Percentiles rank a stretch among this genome's conserved stretches.
These are phyloP conservation scores for Agonopterix heracliana DNA, from an alignment of 2,888 invertebrate genomes.

Conservation along the genomic window DNA sequence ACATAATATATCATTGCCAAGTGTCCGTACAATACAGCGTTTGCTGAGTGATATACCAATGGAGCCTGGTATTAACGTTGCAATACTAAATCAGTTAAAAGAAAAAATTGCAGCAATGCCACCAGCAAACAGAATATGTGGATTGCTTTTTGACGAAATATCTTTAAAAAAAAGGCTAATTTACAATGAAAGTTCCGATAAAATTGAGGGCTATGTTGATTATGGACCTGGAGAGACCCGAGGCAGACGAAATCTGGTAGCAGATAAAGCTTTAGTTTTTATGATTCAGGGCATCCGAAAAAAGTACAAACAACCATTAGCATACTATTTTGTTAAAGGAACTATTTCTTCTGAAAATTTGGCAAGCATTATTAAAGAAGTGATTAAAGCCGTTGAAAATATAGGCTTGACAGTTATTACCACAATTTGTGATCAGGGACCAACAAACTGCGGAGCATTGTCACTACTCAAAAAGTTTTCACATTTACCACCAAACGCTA, in stretches of 20 bases:
- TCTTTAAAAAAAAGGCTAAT: constrained; percentile 9
- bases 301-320: constrained; percentile 10
- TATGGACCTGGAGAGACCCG: neutral
- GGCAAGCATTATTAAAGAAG: neutral
- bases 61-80: constrained; percentile 1
- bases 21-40: constrained; percentile 3
- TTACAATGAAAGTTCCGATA: constrained; percentile 5
- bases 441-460: neutral
- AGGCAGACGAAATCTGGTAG: neutral
- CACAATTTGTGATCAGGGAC: neutral
- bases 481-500: neutral
- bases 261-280: constrained; percentile 8
- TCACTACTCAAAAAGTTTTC: neutral
- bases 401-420: neutral
- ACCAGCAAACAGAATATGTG: constrained; percentile 1
- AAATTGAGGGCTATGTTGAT: constrained; percentile 10
- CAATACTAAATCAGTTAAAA: neutral
- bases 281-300: constrained; percentile 4
- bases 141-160: constrained; percentile 10
- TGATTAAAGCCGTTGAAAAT: neutral
- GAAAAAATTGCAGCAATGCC: neutral
- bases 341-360: neutral
- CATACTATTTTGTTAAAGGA: constrained; percentile 1
- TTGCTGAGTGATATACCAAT: constrained; percentile 1
- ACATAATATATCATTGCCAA: constrained; percentile 8